Evolutionary conservation across 1,140 invertebrate species (phyloP).

Genomic region (Oedothorax gibbosus): DNA sequence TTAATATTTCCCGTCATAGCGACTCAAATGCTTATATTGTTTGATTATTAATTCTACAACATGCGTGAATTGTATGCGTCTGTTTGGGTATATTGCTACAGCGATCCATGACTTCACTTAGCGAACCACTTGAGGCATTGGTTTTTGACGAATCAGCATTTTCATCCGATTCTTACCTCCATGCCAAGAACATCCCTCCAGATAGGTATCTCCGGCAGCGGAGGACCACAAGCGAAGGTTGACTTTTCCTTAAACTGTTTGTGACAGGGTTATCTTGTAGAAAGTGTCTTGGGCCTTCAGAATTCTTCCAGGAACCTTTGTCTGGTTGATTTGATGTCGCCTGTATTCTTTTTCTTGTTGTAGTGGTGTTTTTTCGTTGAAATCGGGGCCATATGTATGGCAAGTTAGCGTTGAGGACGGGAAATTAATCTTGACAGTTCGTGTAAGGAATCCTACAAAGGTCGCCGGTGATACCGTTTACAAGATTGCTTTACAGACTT

Average conservation of each 20-base stretch:
- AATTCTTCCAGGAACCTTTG: background rate
- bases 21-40: too few relatives aligned
- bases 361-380: background rate
- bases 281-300: background rate
- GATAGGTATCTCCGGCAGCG: slow-evolving; percentile 28
- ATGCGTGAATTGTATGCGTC: too few relatives aligned
- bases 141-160: too few relatives aligned
- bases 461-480: too few relatives aligned
- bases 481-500: too few relatives aligned
- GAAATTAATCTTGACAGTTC: slow-evolving; percentile 44
- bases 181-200: background rate
- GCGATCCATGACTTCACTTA: too few relatives aligned
- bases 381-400: slow-evolving; percentile 25
- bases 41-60: too few relatives aligned
- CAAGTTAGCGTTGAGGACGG: background rate
- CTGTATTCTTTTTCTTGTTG: background rate
- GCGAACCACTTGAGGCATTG: too few relatives aligned
- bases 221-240: background rate
- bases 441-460: too few relatives aligned
- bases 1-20: too few relatives aligned
- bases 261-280: slow-evolving; percentile 39
- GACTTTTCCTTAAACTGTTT: slow-evolving; percentile 1
- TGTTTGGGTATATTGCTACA: too few relatives aligned
- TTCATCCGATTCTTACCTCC: background rate
- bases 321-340: background rate